Percentiles rank a stretch among this genome's conserved stretches.
These are phyloP conservation scores for Priocnemis perturbator DNA, from an alignment of 2,888 invertebrate species.

Conservation along the genomic window DNA sequence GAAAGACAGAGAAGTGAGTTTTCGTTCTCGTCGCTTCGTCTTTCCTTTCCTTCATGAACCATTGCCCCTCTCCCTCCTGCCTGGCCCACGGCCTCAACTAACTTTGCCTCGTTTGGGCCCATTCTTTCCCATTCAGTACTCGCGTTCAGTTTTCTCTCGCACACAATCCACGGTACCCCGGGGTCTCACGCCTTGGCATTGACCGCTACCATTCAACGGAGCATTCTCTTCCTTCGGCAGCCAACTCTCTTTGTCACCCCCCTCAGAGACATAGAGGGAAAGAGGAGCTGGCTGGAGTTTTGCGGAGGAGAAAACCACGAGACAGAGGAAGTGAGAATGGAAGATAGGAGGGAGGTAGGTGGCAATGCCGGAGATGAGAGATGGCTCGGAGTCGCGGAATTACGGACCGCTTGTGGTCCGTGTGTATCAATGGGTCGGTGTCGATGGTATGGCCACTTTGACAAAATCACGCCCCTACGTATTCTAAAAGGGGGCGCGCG, in stretches of 20 bases:
- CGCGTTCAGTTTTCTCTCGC: constrained; percentile 66
- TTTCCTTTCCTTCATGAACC: constrained; percentile 13
- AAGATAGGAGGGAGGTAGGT: constrained; percentile 33
- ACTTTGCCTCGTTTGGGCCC: constrained; percentile 65
- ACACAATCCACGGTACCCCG: constrained; percentile 57
- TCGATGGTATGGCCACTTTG: constrained; percentile 22
- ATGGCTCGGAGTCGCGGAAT: constrained; percentile 49
- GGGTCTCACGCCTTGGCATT: constrained; percentile 71
- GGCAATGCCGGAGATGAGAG: constrained; percentile 43
- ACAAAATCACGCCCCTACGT: constrained; percentile 36
- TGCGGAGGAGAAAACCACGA: constrained; percentile 7
- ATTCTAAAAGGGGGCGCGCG: background rate
- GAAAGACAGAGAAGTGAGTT: constrained; percentile 10
- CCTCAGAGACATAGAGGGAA: constrained; percentile 33
- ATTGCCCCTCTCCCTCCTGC: constrained; percentile 1
- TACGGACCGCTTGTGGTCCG: constrained; percentile 33
- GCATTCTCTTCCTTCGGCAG: constrained; percentile 70
- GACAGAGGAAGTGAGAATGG: constrained; percentile 43
- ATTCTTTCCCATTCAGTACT: constrained; percentile 67
- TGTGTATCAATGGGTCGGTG: constrained; percentile 21
- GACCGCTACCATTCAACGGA: constrained; percentile 62
- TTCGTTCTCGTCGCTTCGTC: too few relatives aligned
- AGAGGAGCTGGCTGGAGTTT: constrained; percentile 3
- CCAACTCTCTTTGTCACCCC: constrained; percentile 55
- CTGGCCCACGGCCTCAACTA: constrained; percentile 31